Conservation (phyloP, 92 coral and sea anemone species). For the Actinostola sp. region DNA sequence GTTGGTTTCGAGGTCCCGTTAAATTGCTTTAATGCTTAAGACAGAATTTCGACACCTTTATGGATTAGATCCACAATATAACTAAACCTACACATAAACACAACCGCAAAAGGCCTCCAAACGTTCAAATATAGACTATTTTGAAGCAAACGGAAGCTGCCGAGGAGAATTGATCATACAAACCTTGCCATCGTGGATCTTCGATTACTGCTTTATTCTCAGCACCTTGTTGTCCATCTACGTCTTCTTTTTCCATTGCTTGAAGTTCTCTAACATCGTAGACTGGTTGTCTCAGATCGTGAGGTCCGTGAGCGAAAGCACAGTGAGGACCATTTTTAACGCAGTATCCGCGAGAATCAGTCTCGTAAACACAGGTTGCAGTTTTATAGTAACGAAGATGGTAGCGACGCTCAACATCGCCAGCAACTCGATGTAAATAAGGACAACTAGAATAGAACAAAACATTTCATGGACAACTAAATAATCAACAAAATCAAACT, state of each 20-base stretch:
- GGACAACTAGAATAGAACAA: conserved; percentile 86
- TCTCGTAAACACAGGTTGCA: conserved; percentile 99
- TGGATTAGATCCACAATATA: conserved; percentile 4
- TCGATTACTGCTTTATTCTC: conserved; percentile 96
- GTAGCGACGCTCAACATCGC: conserved; percentile 99
- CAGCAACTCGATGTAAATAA: conserved; percentile 99
- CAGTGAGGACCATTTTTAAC: conserved; percentile 99
- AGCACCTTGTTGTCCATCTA: conserved; percentile 85
- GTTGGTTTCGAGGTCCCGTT: conserved; percentile 33
- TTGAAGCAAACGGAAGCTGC: conserved; percentile 31
- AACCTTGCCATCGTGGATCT: conserved; percentile 99
- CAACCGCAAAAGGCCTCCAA: conserved; percentile 24
- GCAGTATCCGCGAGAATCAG: conserved; percentile 99
- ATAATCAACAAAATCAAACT: conserved; percentile 35
- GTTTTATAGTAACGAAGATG: conserved; percentile 99
- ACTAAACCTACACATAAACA: background rate
- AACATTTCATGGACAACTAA: conserved; percentile 38
- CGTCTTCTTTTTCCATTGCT: conserved; percentile 98
- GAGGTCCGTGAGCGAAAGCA: conserved; percentile 99
- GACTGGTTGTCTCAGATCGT: conserved; percentile 98
- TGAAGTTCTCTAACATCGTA: conserved; percentile 97
- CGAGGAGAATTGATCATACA: conserved; percentile 42
- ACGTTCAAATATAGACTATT: conserved; percentile 7
- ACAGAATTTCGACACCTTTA: conserved; percentile 15
- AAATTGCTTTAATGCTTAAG: conserved; percentile 9